phyloP scores from a whole-genome alignment of 2,797 vertebrate species.

The Iguana delicatissima region DNA sequence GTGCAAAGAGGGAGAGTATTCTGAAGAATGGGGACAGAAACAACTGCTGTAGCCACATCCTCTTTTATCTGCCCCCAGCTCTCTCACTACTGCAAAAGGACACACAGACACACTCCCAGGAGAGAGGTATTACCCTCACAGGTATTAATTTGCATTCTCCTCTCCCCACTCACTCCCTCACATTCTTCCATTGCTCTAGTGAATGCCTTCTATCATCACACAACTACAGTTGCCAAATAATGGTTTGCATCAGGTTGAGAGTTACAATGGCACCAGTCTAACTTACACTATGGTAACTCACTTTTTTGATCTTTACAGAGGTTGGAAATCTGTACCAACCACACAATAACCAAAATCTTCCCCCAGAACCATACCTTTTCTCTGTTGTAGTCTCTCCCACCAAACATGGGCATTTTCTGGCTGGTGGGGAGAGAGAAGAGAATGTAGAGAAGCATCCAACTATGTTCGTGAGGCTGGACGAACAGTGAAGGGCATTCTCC shows the following conservation, averaged over 20 bases:
- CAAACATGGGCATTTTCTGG: no score
- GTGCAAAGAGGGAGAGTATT: background rate
- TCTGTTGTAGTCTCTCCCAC: no score
- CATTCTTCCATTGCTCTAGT: background rate
- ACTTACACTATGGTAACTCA: no score
- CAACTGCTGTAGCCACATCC: background rate
- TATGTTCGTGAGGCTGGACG: no score
- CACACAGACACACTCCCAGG: background rate
- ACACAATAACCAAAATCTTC: no score
- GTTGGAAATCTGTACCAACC: no score
- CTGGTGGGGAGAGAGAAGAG: no score
- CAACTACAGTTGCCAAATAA: background rate
- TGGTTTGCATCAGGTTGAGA: no score
- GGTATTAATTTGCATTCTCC: background rate
- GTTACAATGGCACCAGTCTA: background rate
- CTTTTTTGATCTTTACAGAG: background rate
- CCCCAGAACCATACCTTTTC: no score
- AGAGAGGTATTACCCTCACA: background rate
- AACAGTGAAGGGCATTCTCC: no score
- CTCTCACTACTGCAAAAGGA: background rate
- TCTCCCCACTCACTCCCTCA: no score
- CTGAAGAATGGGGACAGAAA: background rate
- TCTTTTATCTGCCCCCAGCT: background rate
- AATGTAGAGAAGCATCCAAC: no score
- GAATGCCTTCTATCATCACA: background rate